These are phyloP conservation scores for Polymixis lichenea DNA, from an alignment of 2,888 invertebrate species.

Conservation along the genomic window DNA sequence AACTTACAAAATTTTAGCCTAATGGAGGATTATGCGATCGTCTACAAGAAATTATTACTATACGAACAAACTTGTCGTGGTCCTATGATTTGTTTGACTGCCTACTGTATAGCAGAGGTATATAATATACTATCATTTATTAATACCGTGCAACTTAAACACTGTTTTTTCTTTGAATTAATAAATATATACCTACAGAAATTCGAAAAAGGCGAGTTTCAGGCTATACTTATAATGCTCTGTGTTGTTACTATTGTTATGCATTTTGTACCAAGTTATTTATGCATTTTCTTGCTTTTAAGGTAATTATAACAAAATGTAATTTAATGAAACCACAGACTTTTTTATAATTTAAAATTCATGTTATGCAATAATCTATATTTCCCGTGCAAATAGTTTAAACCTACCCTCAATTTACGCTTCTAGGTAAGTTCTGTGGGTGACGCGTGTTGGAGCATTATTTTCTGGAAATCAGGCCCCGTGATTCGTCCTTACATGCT, in stretches of 20 bases:
- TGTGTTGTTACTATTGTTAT: constrained; percentile 32
- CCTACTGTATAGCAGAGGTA: constrained; percentile 72
- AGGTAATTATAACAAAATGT: constrained; percentile 61
- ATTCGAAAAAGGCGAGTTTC: constrained; percentile 52
- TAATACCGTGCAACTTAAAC: not conserved
- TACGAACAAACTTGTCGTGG: constrained; percentile 76
- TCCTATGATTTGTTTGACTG: constrained; percentile 76
- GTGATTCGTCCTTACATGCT: constrained; percentile 78
- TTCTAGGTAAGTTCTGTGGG: constrained; percentile 73
- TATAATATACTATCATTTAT: not conserved
- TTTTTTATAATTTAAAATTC: too few relatives aligned
- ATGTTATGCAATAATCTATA: too few relatives aligned
- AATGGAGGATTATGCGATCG: constrained; percentile 72
- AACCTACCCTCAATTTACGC: constrained; percentile 13
- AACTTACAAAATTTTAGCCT: constrained; percentile 58
- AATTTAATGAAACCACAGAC: too few relatives aligned
- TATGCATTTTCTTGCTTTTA: constrained; percentile 49
- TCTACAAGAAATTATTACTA: constrained; percentile 78
- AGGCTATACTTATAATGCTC: constrained; percentile 40
- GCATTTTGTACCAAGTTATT: constrained; percentile 51
- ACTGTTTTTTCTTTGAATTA: not conserved
- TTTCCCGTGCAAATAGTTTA: not conserved
- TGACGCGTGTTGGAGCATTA: constrained; percentile 78
- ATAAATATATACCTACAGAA: constrained; percentile 48
- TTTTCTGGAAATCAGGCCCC: constrained; percentile 79